Base-by-base conservation (phyloP, 23 tunicate genomes). In the Trididemnum miniatum region DNA sequence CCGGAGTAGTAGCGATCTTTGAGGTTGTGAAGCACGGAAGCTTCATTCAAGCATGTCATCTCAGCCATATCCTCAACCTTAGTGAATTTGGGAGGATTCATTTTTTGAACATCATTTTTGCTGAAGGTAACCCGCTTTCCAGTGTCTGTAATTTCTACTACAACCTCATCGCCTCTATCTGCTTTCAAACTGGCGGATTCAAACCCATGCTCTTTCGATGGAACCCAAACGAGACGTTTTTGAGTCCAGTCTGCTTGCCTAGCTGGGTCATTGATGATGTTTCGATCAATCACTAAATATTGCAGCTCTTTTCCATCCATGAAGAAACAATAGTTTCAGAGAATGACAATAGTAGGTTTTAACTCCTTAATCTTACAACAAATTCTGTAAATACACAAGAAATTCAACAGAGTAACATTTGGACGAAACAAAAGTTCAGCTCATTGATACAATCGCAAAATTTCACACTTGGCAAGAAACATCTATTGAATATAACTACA, bases 1-100 rank as follows among this genome's bases (percentile, higher is more conserved):
- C 97, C 94, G 54, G 99, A 92, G 63, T 96, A 92, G 65, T 96
- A 96, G 62, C 99, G 57, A 72, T 96, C 97, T 44, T 85, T 96
- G 36, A 96, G 82, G 50, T 96, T 96, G 85, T 96, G 95, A 12
- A 96, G 69, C 0, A 96, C 99, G 0, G 99, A 92, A 1, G 99
- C 99, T 54, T 96, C 99, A 51, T 96, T 96, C 1, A 96, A 75
- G 69, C 99, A 96, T 3, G 99, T 88, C 84, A 96, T 76, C 40
- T 96, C 96, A 25, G 99, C 99, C 99, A 96, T 96, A 83, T 96
- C 99, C 72, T 96, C 99, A 34, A 91, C 99, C 85, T 96, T 96
- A 9, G 92, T 93, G 77, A 96, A 96, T 57, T 96, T 96, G 51
- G 99, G 99, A 1, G 99, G 99, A 62, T 96, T 96, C 94, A 96